Evolutionary conservation across 1,140 invertebrate genomes (phyloP).

Genomic region (Drosophila watanabei): DNA sequence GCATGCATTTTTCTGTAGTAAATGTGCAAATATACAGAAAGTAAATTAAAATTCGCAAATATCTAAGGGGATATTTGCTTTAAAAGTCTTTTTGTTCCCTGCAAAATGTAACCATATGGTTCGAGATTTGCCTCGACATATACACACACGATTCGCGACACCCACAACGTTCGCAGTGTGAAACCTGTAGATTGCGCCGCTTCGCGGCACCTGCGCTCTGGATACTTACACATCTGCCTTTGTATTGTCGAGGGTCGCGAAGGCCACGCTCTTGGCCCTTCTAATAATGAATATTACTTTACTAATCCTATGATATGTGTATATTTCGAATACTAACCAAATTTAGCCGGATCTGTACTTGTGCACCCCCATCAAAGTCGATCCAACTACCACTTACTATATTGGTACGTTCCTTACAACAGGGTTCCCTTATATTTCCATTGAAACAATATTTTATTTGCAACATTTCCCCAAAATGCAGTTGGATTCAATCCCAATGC

Average conservation of each 20-base stretch:
- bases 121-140: conserved; percentile 2
- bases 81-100: not conserved
- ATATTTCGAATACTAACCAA: conserved; percentile 37
- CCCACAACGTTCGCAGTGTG: conserved; percentile 29
- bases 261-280: conserved; percentile 11
- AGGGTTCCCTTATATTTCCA: not conserved
- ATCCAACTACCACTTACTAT: conserved; percentile 90
- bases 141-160: conserved; percentile 43
- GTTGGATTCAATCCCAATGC: conserved; percentile 98
- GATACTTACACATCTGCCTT: conserved; percentile 20
- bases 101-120: conserved; percentile 35
- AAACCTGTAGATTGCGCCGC: conserved; percentile 56
- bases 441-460: conserved; percentile 7
- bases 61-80: not conserved
- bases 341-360: conserved; percentile 93
- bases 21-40: not conserved
- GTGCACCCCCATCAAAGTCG: conserved; percentile 93
- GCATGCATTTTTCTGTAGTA: not conserved
- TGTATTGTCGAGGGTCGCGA: conserved; percentile 28
- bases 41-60: not conserved
- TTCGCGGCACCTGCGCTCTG: conserved; percentile 37
- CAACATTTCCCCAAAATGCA: conserved; percentile 78
- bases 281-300: conserved; percentile 2
- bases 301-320: conserved; percentile 28
- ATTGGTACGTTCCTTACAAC: conserved; percentile 88